A percentile compares a stretch with the other conserved stretches of the same genome.
Conservation (phyloP, 2,113 vertebrate genomes). For the Ictalurus punctatus region DNA sequence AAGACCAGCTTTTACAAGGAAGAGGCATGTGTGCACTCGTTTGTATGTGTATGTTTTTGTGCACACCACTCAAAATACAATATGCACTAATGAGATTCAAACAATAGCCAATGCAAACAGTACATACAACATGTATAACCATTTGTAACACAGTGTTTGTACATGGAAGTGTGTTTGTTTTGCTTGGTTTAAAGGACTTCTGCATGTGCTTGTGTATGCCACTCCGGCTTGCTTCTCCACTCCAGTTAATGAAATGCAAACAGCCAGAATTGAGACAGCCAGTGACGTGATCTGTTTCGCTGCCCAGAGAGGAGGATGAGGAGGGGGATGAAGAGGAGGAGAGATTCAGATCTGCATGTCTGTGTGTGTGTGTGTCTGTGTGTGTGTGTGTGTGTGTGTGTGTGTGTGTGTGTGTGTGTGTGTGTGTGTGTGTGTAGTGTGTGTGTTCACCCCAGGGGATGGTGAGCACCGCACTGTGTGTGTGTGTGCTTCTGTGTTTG, state of each 20-base stretch:
- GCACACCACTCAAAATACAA: background rate
- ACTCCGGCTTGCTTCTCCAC: background rate
- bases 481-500: background rate
- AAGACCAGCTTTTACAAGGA: background rate
- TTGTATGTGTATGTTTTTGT: background rate
- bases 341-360: slow-evolving; percentile 2
- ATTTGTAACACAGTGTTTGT: background rate
- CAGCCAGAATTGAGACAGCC: slow-evolving; percentile 28
- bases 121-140: background rate
- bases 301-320: slow-evolving; percentile 7
- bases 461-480: background rate
- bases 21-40: background rate
- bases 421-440: too few relatives aligned
- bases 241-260: slow-evolving; percentile 52
- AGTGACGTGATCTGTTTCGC: slow-evolving; percentile 33
- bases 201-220: slow-evolving; percentile 12
- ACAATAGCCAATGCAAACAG: slow-evolving; percentile 3
- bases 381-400: slow-evolving; percentile 13
- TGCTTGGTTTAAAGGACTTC: slow-evolving; percentile 3
- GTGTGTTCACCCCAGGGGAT: background rate
- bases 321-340: background rate
- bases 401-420: background rate
- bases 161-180: slow-evolving; percentile 20
- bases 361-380: background rate
- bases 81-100: slow-evolving; percentile 24